Evolutionary conservation across 2,113 vertebrate species (phyloP), one percentile per base, ranked within the genome.

Genomic region (Tenebrosternarchus preto): DNA sequence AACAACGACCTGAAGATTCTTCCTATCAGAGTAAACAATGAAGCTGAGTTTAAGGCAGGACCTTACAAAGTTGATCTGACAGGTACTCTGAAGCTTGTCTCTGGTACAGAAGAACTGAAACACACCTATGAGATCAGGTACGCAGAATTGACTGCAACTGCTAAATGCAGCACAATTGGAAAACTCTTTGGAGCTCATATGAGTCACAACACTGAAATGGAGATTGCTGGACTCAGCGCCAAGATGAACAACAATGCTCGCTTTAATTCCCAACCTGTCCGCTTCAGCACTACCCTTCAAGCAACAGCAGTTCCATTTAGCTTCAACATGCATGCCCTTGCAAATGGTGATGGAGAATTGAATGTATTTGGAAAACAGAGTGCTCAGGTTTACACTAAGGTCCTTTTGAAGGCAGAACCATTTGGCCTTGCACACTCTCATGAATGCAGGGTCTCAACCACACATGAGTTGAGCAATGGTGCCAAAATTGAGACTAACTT

Each of bases 301-400:
- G 93, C 93, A 83, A 88, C 86, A 9, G 15, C 94, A 86, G 88
- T 92, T 71, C 97, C 97, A 0, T 98, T 98, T 83, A 84, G 89
- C 61, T 9, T 98, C 85, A 94, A 93, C 0, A 36, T 96, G 29
- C 92, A 96, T 5, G n/a, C 94, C 2, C 89, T 94, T 43, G 94
- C 95, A 20, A 97, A 90, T 63, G 94, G 91, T 57, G 93, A 97
- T 4, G 96, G 95, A 85, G 95, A 91, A 70, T 73, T 98, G 67
- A 33, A 74, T 79, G 73, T 93, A 76, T 91, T 90, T 85, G 95
- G 96, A 79, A 93, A 95, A 4, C 96, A 98, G 36, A 92, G 89
- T 1, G 95, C 93, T 33, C 93, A 96, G 69, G 86, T 97, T 8
- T 97, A 96, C 76, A 95, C 92, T 86, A 97, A 97, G 88, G 84